A percentile compares a stretch with the other conserved stretches of the same genome.
These are phyloP conservation scores for Microctenopoma steveboyesi DNA, from an alignment of 2,797 vertebrate genomes.

Conservation along the genomic window DNA sequence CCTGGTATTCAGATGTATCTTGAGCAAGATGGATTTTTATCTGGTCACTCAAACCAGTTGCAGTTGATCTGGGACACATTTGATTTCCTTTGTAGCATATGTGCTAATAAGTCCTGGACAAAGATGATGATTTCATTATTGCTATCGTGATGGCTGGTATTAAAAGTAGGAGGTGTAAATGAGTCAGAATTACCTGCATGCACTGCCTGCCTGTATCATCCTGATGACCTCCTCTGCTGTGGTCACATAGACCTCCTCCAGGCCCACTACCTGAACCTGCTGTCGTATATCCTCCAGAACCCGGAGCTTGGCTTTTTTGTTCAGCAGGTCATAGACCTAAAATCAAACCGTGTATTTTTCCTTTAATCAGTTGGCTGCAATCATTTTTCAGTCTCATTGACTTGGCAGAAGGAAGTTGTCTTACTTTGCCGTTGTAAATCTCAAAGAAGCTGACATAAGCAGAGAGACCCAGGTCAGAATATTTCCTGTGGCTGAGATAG, in stretches of 20 bases:
- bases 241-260: conserved; percentile 87
- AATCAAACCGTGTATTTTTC: conserved; percentile 1
- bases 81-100: no score
- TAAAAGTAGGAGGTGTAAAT: no score
- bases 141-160: no score
- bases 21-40: no score
- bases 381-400: not conserved
- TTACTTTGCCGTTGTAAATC: conserved; percentile 98
- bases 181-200: conserved; percentile 87
- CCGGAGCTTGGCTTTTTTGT: conserved; percentile 93
- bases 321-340: conserved; percentile 95
- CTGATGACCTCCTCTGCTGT: conserved; percentile 93
- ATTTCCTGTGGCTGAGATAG: conserved; percentile 86
- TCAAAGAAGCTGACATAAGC: conserved; percentile 96
- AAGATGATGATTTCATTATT: no score
- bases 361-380: not conserved
- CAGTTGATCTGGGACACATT: no score
- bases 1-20: no score
- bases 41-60: no score
- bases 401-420: not conserved
- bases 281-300: conserved; percentile 95
- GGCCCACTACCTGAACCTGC: conserved; percentile 94
- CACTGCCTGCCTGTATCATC: conserved; percentile 89
- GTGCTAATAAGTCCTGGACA: no score
- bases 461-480: conserved; percentile 82